Evolutionary conservation across 2,797 vertebrate species (phyloP), one percentile per base, ranked within the genome.

Genomic region (Eospalax fontanierii): DNA sequence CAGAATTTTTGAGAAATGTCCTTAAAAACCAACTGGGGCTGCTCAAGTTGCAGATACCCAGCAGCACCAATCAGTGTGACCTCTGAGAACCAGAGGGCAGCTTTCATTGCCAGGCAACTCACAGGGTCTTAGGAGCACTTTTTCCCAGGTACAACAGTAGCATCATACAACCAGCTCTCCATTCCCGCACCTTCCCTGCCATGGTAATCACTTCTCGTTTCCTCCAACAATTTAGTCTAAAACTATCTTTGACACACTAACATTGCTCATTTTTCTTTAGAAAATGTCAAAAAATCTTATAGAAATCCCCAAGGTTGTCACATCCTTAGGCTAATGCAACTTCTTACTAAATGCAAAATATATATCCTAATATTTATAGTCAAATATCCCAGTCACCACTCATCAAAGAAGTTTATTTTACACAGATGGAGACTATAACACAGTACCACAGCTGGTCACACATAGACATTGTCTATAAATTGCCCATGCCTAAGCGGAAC

Each of bases 91-190:
- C 63, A 75, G 84, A 1, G 16, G 46, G 79, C 91, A 68, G n/a
- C 11, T 92, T 89, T 83, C 82, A 94, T 95, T 89, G 88, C 96
- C 97, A 96, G 94, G 90, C 93, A 93, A 65, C 7, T 0, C 26
- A 96, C 92, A 54, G 46, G 91, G 70, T 24, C 87, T 79, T 89
- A 84, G 75, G 83, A 91, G 96, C 87, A 82, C 84, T 95, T 97
- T 94, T 38, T 24, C 95, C 86, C 90, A 95, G 90, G 71, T 59
- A 57, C 82, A 46, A 28, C 35, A 22, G 85, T 82, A 63, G 59
- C 46, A 85, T 76, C 93, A 73, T 54, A 94, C 88, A 97, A 80
- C 93, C 88, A 86, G 85, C 24, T 85, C 24, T 85, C 33, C 80
- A 91, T 11, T 84, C 83, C 86, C 71, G 19, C 7, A 1, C 15